Base-by-base conservation (phyloP, 2,797 vertebrate genomes). In the Tragopan temminckii region DNA sequence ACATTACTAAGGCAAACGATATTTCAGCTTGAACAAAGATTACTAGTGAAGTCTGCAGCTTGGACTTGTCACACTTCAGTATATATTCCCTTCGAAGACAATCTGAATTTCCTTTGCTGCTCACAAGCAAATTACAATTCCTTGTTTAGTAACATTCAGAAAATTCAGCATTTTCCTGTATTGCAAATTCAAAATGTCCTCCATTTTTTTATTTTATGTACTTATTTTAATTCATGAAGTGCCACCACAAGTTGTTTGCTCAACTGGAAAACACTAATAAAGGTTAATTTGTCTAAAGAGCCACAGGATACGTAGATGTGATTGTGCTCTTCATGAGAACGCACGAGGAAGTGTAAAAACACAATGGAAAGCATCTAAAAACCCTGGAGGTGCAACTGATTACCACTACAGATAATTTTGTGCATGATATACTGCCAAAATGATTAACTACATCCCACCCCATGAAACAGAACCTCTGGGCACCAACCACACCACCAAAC, bases 401-500 rank as follows among this genome's bases (percentile, higher is more conserved):
- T 52, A 27, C 33, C 71, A 31, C 2, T 36, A n/a, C 25, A 71
- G 31, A n/a, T 9, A 24, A 38, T 19, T n/a, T 2, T 3, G 5
- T 55, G 46, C 31, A 33, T 35, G 20, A 29, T 1, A 10, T 1
- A 3, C 21, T 27, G 35, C 31, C 43, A 29, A 27, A 72, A 50
- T 2, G 3, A 31, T 1, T 1, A 76, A 38, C 13, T 5, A 24
- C 55, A 52, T 59, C 62, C 72, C 9, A 0, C 3, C 36, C 17
- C 67, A 45, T 4, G 23, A 29, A n/a, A 9, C 15, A 48, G 52
- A 9, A 40, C 27, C 63, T 35, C 52, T 13, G 24, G 31, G 7
- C 3, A 33, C 29, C n/a, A 25, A 42, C 42, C 19, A 3, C 13
- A 53, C 21, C 13, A 0, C 1, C 23, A 23, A 4, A 31, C 0